A percentile compares a stretch with the other conserved stretches of the same genome.
Evolutionary conservation across 2,113 vertebrate genomes (phyloP).

Genomic region (Notarius quadriscutis): DNA sequence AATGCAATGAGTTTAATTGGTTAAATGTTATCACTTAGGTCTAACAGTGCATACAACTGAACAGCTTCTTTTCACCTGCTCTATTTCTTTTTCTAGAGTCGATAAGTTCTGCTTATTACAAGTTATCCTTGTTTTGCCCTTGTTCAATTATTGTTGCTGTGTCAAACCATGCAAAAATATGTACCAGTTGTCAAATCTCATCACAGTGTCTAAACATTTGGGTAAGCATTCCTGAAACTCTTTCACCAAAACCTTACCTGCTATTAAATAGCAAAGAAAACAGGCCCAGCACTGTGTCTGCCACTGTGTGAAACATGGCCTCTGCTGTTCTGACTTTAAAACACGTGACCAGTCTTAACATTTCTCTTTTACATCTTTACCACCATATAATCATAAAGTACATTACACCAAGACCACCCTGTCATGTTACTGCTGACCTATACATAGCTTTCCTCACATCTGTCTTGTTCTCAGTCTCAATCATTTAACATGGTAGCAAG

Average conservation of each 20-base stretch:
- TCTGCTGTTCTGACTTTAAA: background rate
- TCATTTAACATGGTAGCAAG: slow-evolving; percentile 38
- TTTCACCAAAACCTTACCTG: background rate
- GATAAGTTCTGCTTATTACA: background rate
- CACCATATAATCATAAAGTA: slow-evolving; percentile 6
- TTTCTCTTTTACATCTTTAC: background rate
- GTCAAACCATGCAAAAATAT: background rate
- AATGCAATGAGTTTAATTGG: background rate
- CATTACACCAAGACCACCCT: background rate
- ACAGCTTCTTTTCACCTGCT: background rate
- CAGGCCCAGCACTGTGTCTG: background rate
- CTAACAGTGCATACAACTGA: background rate
- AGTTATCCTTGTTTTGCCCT: background rate
- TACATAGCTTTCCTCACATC: slow-evolving; percentile 1
- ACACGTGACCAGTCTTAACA: background rate
- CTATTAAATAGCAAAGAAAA: background rate
- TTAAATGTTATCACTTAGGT: background rate
- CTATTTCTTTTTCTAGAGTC: background rate
- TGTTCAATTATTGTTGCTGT: background rate
- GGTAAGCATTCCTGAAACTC: background rate
- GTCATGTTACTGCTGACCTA: slow-evolving; percentile 22
- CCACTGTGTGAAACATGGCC: background rate
- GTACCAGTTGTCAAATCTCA: background rate
- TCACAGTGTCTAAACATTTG: background rate
- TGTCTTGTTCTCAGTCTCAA: background rate